Evolutionary conservation across 2,797 vertebrate genomes (phyloP), one percentile per base, ranked within the genome.

Genomic region (Glossophaga mutica): DNA sequence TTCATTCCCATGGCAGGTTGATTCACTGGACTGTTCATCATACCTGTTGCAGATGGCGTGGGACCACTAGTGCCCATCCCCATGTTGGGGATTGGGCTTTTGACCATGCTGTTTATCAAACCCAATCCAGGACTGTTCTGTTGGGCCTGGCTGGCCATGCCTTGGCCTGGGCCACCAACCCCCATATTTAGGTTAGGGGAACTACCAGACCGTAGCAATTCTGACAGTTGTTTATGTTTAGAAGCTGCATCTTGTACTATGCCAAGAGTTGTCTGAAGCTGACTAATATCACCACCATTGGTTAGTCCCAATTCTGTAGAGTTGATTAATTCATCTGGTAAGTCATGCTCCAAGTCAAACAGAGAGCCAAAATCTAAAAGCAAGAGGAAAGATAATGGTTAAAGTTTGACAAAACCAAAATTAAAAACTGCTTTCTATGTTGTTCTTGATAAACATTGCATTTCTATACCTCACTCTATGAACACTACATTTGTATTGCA

Each of bases 211-310:
- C 99, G 99, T 74, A 99, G 95, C 50, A 99, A 99, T 98, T 99
- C 99, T 70, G 99, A 99, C 50, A 99, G 98, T 97, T 99, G 99
- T 98, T 99, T 99, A 98, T 99, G 99, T 99, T 99, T 99, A 90
- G 99, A 99, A 70, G 99, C 99, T 62, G 99, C 99, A 98, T 99
- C 99, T 98, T 99, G 99, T 74, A 99, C 98, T 84, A 99, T 98
- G 83, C 99, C 98, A 92, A 99, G 98, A 97, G 98, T 99, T 97
- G 99, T 99, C 96, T 99, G 99, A 97, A 99, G 98, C 96, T 99
- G 99, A 98, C 98, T 98, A 97, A 99, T 98, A 97, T 99, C 99
- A 96, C 98, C 98, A 95, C 99, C 99, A 44, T 99, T 99, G 96
- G 99, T 98, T 97, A 99, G 98, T 81, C 99, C 99, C 98, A 99